Evolutionary conservation across 1,140 invertebrate genomes (phyloP), one percentile per base, ranked within the genome.

Genomic region (Paracyclopina nana): DNA sequence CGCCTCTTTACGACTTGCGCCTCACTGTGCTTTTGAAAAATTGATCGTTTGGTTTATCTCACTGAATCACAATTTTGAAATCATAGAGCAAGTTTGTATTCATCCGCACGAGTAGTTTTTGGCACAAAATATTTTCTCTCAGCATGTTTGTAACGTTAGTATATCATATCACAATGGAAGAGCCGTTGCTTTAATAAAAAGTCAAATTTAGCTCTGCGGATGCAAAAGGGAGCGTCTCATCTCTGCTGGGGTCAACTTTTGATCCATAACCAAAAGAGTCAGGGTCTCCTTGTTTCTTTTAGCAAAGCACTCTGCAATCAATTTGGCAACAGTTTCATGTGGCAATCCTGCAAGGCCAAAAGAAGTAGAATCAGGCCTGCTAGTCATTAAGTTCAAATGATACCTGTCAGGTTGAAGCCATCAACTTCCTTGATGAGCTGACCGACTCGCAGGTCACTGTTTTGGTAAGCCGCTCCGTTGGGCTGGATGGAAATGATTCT

Each of bases 401-500:
- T 28, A 69, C 82, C 83, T 68, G 86, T 79, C 26, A 92, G 78
- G 57, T 79, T 75, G 54, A 78, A 76, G 14, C 85, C 85, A 62
- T 95, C 85, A 51, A 94, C 86, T 62, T 87, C 82, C 48, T 94
- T 68, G 57, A 96, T 88, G 41, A 92, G 69, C 63, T 95, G 87
- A 48, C 88, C 88, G 46, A 91, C 83, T 65, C 88, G 81, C 42
- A 95, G 67, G 42, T 83, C 83, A 27, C 85, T 84, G 29, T 84
- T 84, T 60, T 85, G 80, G 63, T 77, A 86, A 40, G 88, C 88
- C 55, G 87, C 85, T 54, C 90, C 90, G 62, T 86, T 82, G 66
- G 87, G 82, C 83, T 92, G 63, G 62, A 96, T 91, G 66, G 90
- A 90, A 59, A 94, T 91, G 60, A 96, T 91, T 61, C 85, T 75